Evolutionary conservation across 2,113 vertebrate species (phyloP).

Genomic region (Suncus etruscus): DNA sequence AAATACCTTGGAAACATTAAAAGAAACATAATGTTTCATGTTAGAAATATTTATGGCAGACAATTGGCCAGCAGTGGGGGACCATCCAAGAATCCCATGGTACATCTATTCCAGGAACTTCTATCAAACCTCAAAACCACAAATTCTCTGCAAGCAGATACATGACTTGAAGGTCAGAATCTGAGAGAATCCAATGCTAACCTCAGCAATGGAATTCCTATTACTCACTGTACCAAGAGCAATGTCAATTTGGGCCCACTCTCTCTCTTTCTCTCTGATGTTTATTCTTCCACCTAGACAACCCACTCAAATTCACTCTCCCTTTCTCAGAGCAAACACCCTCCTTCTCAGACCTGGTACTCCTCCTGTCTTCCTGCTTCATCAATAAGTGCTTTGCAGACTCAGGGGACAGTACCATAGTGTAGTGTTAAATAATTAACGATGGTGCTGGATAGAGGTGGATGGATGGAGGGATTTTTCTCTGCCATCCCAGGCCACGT

Average conservation of each 20-base stretch:
- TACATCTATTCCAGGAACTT: background rate
- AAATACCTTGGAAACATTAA: slow-evolving; percentile 18
- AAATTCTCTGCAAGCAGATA: background rate
- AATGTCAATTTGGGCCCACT: no score
- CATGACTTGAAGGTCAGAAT: background rate
- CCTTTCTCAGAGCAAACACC: background rate
- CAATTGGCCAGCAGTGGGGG: background rate
- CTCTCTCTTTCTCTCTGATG: background rate
- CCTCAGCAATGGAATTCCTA: background rate
- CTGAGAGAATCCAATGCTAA: background rate
- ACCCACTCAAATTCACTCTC: slow-evolving; percentile 14
- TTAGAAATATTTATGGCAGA: background rate
- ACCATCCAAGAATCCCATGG: background rate
- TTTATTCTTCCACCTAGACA: background rate
- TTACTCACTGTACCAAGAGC: background rate
- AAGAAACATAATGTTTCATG: background rate
- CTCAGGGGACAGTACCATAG: background rate
- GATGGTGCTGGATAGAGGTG: no score
- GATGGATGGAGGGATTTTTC: no score
- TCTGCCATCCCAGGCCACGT: no score
- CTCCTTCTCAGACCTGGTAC: background rate
- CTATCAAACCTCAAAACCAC: background rate
- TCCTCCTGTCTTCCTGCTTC: background rate
- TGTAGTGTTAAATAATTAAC: no score
- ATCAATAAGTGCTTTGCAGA: background rate